Conservation (phyloP, 1,140 invertebrate genomes). For the Meteorus sp. region DNA sequence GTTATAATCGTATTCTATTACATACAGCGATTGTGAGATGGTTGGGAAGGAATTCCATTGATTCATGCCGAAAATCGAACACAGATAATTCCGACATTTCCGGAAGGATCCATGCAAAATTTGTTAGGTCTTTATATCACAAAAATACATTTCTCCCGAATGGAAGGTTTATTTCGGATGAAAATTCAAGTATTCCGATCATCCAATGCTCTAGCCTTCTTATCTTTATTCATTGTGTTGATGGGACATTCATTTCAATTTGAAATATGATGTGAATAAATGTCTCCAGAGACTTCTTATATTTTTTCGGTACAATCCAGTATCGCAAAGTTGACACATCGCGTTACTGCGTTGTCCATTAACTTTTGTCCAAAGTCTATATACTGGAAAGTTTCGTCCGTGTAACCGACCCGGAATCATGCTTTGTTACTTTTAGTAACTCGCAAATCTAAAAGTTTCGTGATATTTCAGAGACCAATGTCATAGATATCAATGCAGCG, state of each 20-base stretch:
- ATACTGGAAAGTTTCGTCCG: conserved; percentile 17
- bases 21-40: too few species aligned
- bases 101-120: too few species aligned
- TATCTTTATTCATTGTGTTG: background rate
- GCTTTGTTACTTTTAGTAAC: conserved; percentile 23
- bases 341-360: background rate
- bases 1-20: too few species aligned
- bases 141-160: too few species aligned
- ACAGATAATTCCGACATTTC: too few species aligned
- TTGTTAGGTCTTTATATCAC: too few species aligned
- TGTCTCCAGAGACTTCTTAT: too few species aligned
- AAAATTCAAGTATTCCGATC: background rate
- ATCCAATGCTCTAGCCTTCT: background rate
- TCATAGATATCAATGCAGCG: conserved; percentile 4
- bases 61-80: too few species aligned
- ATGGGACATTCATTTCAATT: too few species aligned
- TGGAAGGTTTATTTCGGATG: too few species aligned
- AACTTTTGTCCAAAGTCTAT: conserved; percentile 12
- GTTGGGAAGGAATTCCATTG: too few species aligned
- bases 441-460: background rate
- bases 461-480: conserved; percentile 4
- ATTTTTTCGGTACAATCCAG: conserved; percentile 10
- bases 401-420: conserved; percentile 24
- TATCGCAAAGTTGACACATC: conserved; percentile 29
- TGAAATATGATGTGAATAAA: too few species aligned